phyloP scores from a whole-genome alignment of 2,888 invertebrate species.

The Thecocarcelia acutangulata region DNA sequence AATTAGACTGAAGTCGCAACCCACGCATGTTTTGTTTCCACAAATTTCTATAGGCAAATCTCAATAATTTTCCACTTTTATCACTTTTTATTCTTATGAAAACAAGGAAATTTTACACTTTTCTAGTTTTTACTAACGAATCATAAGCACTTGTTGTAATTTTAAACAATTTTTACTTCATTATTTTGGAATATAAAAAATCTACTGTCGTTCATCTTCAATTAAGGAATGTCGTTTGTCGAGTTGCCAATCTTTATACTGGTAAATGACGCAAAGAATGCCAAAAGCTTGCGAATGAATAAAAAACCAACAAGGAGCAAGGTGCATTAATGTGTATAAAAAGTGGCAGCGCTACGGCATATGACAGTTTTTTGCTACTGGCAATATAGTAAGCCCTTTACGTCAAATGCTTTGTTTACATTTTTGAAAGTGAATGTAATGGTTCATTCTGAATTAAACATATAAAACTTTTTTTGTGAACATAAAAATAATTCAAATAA shows the following conservation, averaged over 20 bases:
- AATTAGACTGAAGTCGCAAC: constrained; percentile 62
- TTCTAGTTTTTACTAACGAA: constrained; percentile 32
- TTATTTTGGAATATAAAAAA: constrained; percentile 47
- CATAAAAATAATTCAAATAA: too few species aligned
- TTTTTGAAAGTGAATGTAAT: too few species aligned
- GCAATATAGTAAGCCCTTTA: too few species aligned
- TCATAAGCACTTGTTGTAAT: constrained; percentile 41
- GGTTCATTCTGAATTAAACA: too few species aligned
- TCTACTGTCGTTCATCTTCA: constrained; percentile 56
- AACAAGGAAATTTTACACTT: constrained; percentile 32
- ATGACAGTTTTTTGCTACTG: too few species aligned
- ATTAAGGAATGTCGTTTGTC: constrained; percentile 60
- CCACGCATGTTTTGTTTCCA: constrained; percentile 65
- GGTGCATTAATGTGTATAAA: too few species aligned
- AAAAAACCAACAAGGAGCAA: too few species aligned
- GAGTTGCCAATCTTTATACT: constrained; percentile 29
- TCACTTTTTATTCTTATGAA: not conserved
- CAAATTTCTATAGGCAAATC: constrained; percentile 41
- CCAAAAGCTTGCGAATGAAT: too few species aligned
- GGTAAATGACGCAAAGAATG: not conserved
- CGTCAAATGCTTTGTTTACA: too few species aligned
- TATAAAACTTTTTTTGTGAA: too few species aligned
- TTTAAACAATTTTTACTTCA: constrained; percentile 57
- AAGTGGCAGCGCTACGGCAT: too few species aligned
- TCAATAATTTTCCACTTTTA: constrained; percentile 6